Evolutionary conservation across 1,140 invertebrate species (phyloP), one percentile per base, ranked within the genome.

Genomic region (Drosophila lini): DNA sequence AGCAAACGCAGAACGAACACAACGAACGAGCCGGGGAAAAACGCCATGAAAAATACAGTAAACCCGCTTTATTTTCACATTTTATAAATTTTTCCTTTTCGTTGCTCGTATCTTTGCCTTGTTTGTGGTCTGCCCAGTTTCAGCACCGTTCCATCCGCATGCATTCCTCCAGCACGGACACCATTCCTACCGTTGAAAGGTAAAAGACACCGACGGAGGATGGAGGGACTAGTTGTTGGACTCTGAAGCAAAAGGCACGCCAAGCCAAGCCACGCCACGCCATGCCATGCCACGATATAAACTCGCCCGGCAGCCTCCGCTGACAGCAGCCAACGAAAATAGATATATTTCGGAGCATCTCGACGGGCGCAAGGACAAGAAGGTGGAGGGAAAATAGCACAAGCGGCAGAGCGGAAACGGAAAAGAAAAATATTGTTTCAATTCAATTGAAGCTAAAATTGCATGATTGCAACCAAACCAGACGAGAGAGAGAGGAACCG

Each of bases 381-480:
- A n/a, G 16, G 16, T 9, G 22, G 13, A 0, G 2, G 56, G 45
- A 64, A 84, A 80, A 62, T 76, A 82, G 65, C 56, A 78, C 63
- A 85, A 85, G 82, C 75, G 78, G 48, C 82, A 86, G 65, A 73
- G 82, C 82, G 82, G 78, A 85, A 85, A 79, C 78, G 75, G 63
- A 84, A 81, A 85, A 81, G 78, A 88, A 86, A 81, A 86, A 88
- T 88, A 86, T 86, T 82, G 83, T 86, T 88, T 80, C 65, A 86
- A 88, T 82, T 79, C 83, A 82, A 79, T 86, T 88, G 79, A 60
- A 79, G 65, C 75, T 82, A 75, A 88, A 86, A 82, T 82, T 79
- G 75, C 83, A 78, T 76, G 79, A 88, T 79, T 79, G 70, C 70
- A 68, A 65, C 61, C 70, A 88, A 76, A 63, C 61, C 56, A 81